Base-by-base conservation (phyloP, 2,113 vertebrate species). In the Lepus europaeus region DNA sequence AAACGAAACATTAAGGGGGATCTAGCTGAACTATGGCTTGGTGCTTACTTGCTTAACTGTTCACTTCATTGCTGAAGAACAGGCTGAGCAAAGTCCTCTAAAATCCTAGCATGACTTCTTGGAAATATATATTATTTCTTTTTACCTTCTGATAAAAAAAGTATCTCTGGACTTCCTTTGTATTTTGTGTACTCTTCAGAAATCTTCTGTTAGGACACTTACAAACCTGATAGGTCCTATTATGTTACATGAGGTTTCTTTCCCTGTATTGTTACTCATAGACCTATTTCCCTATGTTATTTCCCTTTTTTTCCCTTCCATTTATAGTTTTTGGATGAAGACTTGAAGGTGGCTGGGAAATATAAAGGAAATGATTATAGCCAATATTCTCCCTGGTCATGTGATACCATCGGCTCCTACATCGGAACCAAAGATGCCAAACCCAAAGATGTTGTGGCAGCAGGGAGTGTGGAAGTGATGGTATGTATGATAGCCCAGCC, bases 321-420 rank as follows among this genome's bases (percentile, higher is more conserved):
- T 83, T 68, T 98, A 29, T 98, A 99, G 99, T 99, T 99, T 95
- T 98, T 99, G 19, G 99, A 99, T 78, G 99, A 99, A 96, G 99
- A 98, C 88, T 98, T 99, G 96, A 99, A 99, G 96, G 97, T 98
- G 82, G 98, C 99, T 91, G 98, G 98, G 63, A 99, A 99, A 98
- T 99, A 99, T 98, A 99, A 99, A 98, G 99, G 99, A 97, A 98
- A 99, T 31, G 99, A 99, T 94, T 99, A 99, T 83, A 99, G 99
- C 93, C 99, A 99, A n/a, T 99, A 99, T 97, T 99, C 99, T 69
- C 99, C 99, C 59, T 99, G 99, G 99, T 99, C 99, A 33, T 99
- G 99, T 98, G 99, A 99, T 96, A 99, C 99, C 86, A 99, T 99
- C 86, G 99, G 99, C 98, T 99, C 99, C 97, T 99, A 99, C 98